Evolutionary conservation across 2,888 invertebrate genomes (phyloP).

Genomic region (Perizoma affinitatum): DNA sequence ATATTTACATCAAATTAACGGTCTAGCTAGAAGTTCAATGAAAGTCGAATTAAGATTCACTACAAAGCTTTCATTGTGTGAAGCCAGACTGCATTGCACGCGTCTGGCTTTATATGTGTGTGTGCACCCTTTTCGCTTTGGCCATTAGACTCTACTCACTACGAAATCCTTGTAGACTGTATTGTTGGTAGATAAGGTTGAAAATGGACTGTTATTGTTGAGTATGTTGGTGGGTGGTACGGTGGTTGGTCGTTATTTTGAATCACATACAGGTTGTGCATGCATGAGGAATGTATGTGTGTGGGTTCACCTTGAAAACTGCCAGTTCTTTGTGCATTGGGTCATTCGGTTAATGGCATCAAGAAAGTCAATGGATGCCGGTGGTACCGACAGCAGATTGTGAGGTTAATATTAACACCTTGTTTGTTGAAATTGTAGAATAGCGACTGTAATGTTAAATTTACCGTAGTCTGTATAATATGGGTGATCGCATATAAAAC

Average conservation of each 20-base stretch:
- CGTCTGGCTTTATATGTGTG: constrained; percentile 58
- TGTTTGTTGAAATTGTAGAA: not conserved
- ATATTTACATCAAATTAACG: constrained; percentile 33
- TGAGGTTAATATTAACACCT: constrained; percentile 7
- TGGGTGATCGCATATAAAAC: no score
- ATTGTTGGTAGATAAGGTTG: constrained; percentile 37
- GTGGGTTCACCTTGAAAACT: constrained; percentile 83
- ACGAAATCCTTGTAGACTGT: constrained; percentile 27
- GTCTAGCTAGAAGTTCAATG: constrained; percentile 41
- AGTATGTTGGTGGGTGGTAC: constrained; percentile 22
- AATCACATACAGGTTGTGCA: constrained; percentile 62
- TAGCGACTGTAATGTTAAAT: no score
- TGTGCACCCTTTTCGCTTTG: constrained; percentile 78
- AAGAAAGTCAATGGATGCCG: constrained; percentile 80
- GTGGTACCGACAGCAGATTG: constrained; percentile 63
- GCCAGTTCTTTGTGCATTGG: constrained; percentile 84
- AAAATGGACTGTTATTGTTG: constrained; percentile 34
- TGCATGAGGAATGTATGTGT: constrained; percentile 59
- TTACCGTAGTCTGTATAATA: no score
- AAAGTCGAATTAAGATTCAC: constrained; percentile 43
- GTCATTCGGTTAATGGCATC: constrained; percentile 85
- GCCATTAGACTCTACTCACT: constrained; percentile 39
- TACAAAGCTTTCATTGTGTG: constrained; percentile 52
- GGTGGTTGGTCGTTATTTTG: constrained; percentile 66
- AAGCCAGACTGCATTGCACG: constrained; percentile 69